phyloP scores from a whole-genome alignment of 2,797 vertebrate genomes.

The Acanthornis magna region DNA sequence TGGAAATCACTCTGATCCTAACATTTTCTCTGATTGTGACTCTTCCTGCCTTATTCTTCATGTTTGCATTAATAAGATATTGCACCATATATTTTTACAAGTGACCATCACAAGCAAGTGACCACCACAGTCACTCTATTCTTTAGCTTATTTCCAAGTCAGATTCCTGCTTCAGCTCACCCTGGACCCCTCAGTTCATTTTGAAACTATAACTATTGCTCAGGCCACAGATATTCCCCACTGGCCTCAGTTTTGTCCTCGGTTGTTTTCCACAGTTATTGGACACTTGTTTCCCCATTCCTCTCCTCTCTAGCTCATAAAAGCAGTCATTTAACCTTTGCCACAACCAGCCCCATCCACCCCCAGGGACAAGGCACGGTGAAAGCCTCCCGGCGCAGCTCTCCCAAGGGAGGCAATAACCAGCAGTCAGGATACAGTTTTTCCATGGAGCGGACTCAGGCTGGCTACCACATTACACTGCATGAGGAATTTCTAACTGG shows the following conservation, averaged over 20 bases:
- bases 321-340: background rate
- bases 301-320: background rate
- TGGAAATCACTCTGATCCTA: background rate
- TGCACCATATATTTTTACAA: background rate
- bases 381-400: background rate
- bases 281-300: background rate
- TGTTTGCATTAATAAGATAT: background rate
- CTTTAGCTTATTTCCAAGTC: background rate
- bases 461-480: background rate
- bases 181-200: background rate
- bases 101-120: background rate
- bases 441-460: background rate
- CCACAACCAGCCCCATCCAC: background rate
- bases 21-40: background rate
- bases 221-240: background rate
- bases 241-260: background rate
- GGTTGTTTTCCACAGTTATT: background rate
- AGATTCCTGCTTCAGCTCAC: background rate
- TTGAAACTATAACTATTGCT: background rate
- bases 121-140: background rate
- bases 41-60: background rate
- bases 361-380: background rate
- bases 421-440: background rate
- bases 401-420: background rate
- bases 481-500: background rate